Conservation (phyloP, 2,888 invertebrate genomes). For the Teinopalpus imperialis region DNA sequence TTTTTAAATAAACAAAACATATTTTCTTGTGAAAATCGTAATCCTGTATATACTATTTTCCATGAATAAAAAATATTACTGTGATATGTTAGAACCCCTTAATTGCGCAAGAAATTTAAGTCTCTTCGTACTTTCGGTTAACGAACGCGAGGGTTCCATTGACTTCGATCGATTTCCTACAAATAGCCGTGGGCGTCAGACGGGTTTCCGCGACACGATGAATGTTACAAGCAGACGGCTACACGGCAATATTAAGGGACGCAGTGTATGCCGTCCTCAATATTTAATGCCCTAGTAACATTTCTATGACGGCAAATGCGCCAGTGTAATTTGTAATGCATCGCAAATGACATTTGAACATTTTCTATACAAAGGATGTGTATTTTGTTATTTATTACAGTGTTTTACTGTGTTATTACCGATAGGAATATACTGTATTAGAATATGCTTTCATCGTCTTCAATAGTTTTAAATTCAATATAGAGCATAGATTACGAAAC, state of each 20-base stretch:
- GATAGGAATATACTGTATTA: too few species aligned
- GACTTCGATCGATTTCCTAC: conserved; percentile 62
- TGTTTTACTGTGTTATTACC: too few species aligned
- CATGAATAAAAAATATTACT: background rate
- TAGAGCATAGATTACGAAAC: too few species aligned
- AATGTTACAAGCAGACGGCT: conserved; percentile 54
- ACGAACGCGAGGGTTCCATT: conserved; percentile 23
- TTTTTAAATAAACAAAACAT: too few species aligned
- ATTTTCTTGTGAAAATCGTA: too few species aligned
- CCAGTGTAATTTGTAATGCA: conserved; percentile 55
- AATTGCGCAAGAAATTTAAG: conserved; percentile 11
- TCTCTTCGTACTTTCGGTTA: conserved; percentile 33
- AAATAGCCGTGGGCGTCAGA: conserved; percentile 62
- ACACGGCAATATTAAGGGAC: conserved; percentile 15
- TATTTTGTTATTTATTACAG: too few species aligned
- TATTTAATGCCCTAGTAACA: conserved; percentile 70
- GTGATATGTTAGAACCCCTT: conserved; percentile 4
- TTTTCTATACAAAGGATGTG: too few species aligned
- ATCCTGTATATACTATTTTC: too few species aligned
- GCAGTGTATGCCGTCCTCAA: conserved; percentile 52
- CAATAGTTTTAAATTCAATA: too few species aligned
- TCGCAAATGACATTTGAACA: conserved; percentile 39
- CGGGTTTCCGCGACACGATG: conserved; percentile 44
- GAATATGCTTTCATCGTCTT: too few species aligned
- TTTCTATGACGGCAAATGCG: conserved; percentile 57